Evolutionary conservation across 2,888 invertebrate genomes (phyloP), one percentile per base, ranked within the genome.

Genomic region (Listrodromus nycthemerus): DNA sequence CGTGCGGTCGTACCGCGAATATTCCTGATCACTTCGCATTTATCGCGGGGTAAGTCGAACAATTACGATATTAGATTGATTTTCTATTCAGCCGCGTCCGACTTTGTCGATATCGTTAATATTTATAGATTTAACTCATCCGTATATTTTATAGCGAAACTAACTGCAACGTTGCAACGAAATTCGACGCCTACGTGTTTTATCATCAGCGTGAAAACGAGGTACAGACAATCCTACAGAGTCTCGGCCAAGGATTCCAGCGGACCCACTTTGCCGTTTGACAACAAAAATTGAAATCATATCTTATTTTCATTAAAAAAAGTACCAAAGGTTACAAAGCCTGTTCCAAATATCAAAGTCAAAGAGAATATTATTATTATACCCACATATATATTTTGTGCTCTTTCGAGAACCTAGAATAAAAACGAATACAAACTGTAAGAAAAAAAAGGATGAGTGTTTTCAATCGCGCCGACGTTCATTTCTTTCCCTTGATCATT

Each of bases 11-110:
- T 76, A 93, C 95, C 13, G 93, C 93, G 5, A 94, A 94, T 85
- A 93, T 94, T 88, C 94, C 95, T 16, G 92, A 94, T 87, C 94
- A 95, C 90, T 95, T 95, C 92, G 95, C 95, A 33, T 96, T 95
- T 88, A 95, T 96, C 88, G 95, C 95, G 58, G 95, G 96, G 96
- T 96, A 92, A 93, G 91, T 69, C 24, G 55, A n/a, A 10, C 6
- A 30, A 16, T 61, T 16, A 61, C 5, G 0, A 30, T 16, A 13
- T 61, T 7, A 2, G 8, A 1, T 19, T 19, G 19, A 52, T 52
- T 24, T 55, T 45, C 52, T 1, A 41, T 0, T 13, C 0, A 16
- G 16, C 4, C 41, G 0, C 13, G 16, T 4, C 16, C 41, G 41
- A 3, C 4, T 16, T 13, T 4, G 41, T 13, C 16, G 2, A 16